Base-by-base conservation (phyloP, 2,888 invertebrate genomes). In the Periphyllus acericola region DNA sequence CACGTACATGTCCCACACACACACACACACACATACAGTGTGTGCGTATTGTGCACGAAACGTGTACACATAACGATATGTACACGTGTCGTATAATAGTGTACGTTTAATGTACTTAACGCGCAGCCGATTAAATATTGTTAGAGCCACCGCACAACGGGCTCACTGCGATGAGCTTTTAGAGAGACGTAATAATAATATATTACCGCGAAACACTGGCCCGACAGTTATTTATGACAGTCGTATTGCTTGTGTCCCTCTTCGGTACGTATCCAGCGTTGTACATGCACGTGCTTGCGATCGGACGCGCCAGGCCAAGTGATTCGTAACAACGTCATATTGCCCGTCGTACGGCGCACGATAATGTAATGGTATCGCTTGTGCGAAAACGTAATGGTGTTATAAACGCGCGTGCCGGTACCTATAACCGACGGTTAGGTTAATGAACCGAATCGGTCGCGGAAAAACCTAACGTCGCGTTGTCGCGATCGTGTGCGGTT, bases 161-260 rank as follows among this genome's bases (percentile, higher is more conserved):
- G 52, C 55, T n/a, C 52, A 83, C 52, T n/a, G 25, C 34, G 72
- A 72, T 55, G 72, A 83, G 52, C 52, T 83, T 83, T 72, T 34
- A 72, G 72, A 9, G 17, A 1, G 9, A 55, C 46, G 46, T 46
- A 46, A 46, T 72, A 83, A 80, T 72, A 66, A 66, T 8, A 3
- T n/a, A 2, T 9, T 1, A n/a, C n/a, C 66, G 46, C n/a, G 34
- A 72, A 72, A 72, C 55, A 32, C 71, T 21, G 1, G 34, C 14
- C 19, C 34, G 72, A 66, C 66, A 34, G 79, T 60, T 80, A 60
- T 80, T 83, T 55, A 72, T 72, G 52, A 74, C 83, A 83, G 36
- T 83, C 19, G 71, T 52, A 83, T 60, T 55, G n/a, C 34, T 79
- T 34, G 3, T 19, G 25, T 71, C 68, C 52, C 34, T 29, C 19